These are phyloP conservation scores for Acromyrmex heyeri DNA, from an alignment of 1,140 invertebrate species.

Conservation along the genomic window DNA sequence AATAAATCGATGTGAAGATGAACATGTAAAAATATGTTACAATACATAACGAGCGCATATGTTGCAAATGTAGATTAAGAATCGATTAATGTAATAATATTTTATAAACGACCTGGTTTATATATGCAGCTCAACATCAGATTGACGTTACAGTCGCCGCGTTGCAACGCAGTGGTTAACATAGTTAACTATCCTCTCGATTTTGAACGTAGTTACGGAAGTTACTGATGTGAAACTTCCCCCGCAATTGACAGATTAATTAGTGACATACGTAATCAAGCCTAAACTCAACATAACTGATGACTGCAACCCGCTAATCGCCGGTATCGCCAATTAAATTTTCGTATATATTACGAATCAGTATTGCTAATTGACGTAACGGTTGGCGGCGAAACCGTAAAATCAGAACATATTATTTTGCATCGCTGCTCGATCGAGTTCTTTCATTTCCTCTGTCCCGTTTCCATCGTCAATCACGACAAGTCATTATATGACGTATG, in stretches of 20 bases:
- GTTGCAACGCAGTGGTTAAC: slow-evolving; percentile 15
- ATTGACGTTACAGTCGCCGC: not conserved
- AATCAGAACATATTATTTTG: not conserved
- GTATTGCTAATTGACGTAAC: not conserved
- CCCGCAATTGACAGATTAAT: slow-evolving; percentile 59
- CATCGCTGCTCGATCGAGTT: not conserved
- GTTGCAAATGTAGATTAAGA: slow-evolving; percentile 1
- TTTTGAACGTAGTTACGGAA: slow-evolving; percentile 52
- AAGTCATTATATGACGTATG: slow-evolving; percentile 29
- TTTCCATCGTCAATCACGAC: slow-evolving; percentile 11
- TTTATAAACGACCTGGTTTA: not conserved
- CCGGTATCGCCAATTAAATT: slow-evolving; percentile 47
- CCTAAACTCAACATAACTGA: slow-evolving; percentile 52
- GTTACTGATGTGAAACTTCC: slow-evolving; percentile 41
- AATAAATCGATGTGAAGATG: not conserved
- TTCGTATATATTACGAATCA: slow-evolving; percentile 34
- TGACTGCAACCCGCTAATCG: slow-evolving; percentile 40
- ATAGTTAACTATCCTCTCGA: slow-evolving; percentile 46
- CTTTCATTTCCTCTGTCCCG: not conserved
- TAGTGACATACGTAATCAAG: slow-evolving; percentile 52
- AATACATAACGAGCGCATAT: not conserved
- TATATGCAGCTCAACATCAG: not conserved
- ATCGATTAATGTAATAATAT: not conserved
- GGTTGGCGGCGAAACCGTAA: not conserved
- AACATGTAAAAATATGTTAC: not conserved